A percentile compares a stretch with the other conserved stretches of the same genome.
Conservation (phyloP, 1,140 invertebrate species). For the Rhagoletis zephyria region DNA sequence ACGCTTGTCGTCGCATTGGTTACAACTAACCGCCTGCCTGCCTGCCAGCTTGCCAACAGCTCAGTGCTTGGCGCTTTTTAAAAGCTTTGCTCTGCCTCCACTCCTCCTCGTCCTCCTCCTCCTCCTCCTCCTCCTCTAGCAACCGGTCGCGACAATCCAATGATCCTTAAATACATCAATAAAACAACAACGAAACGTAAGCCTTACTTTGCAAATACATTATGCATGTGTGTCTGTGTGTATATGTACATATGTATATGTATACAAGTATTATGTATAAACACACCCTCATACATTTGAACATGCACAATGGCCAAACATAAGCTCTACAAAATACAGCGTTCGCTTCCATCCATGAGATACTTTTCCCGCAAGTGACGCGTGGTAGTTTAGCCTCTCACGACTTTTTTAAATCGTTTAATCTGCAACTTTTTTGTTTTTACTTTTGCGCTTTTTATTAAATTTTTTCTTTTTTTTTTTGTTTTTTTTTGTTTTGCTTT, state of each 20-base stretch:
- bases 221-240: no score
- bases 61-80: slow-evolving; percentile 17
- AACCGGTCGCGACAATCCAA: slow-evolving; percentile 49
- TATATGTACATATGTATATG: neutral
- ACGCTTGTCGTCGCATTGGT: neutral
- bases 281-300: neutral
- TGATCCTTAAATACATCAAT: slow-evolving; percentile 46
- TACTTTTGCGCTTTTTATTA: neutral
- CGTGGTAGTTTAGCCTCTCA: slow-evolving; percentile 46
- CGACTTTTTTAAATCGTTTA: slow-evolving; percentile 45
- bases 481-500: neutral
- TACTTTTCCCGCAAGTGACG: slow-evolving; percentile 49
- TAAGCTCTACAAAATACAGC: slow-evolving; percentile 33
- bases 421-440: slow-evolving; percentile 28
- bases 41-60: neutral
- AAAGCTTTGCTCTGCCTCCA: neutral
- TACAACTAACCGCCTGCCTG: neutral
- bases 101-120: neutral
- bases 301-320: slow-evolving; percentile 2
- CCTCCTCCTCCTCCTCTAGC: neutral
- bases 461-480: neutral
- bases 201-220: no score
- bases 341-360: slow-evolving; percentile 32
- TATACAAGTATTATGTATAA: neutral
- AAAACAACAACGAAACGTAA: slow-evolving; percentile 11